Conservation (phyloP, 2,797 vertebrate species). For the Yasuhikotakia modesta region DNA sequence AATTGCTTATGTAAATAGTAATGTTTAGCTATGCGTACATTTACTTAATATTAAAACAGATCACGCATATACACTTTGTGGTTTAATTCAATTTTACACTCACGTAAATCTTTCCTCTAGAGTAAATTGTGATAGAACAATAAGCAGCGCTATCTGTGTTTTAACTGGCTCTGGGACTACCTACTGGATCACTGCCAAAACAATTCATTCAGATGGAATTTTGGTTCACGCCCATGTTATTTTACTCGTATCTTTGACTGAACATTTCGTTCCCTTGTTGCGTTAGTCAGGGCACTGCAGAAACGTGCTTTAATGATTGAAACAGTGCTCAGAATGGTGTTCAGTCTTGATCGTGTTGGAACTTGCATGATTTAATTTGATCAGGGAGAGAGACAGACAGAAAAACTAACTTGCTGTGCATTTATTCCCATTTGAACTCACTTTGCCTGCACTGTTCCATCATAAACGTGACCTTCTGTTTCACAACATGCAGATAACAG, state of each 20-base stretch:
- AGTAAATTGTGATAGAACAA: constrained; percentile 72
- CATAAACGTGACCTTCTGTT: constrained; percentile 40
- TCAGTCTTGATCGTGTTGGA: constrained; percentile 44
- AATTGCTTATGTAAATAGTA: not conserved
- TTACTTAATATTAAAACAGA: not conserved
- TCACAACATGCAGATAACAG: constrained; percentile 12
- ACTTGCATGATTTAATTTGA: constrained; percentile 48
- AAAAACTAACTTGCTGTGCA: not conserved
- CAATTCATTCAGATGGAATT: constrained; percentile 75
- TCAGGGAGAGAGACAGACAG: not conserved
- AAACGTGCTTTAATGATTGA: constrained; percentile 32
- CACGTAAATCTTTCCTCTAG: constrained; percentile 64
- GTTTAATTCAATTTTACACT: constrained; percentile 55
- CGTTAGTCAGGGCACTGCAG: constrained; percentile 34
- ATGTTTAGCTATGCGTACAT: not conserved
- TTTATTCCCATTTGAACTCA: constrained; percentile 7
- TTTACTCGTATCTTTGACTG: constrained; percentile 67
- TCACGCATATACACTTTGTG: constrained; percentile 30
- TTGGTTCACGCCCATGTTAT: constrained; percentile 75
- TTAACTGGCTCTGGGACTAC: constrained; percentile 73
- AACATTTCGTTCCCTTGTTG: constrained; percentile 52
- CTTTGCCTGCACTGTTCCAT: constrained; percentile 7
- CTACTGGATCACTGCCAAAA: constrained; percentile 72
- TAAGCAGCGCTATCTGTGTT: constrained; percentile 73
- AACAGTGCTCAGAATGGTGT: constrained; percentile 30